These are phyloP conservation scores for Helicolenus hilgendorfi DNA, from an alignment of 2,797 vertebrate species.

Conservation along the genomic window DNA sequence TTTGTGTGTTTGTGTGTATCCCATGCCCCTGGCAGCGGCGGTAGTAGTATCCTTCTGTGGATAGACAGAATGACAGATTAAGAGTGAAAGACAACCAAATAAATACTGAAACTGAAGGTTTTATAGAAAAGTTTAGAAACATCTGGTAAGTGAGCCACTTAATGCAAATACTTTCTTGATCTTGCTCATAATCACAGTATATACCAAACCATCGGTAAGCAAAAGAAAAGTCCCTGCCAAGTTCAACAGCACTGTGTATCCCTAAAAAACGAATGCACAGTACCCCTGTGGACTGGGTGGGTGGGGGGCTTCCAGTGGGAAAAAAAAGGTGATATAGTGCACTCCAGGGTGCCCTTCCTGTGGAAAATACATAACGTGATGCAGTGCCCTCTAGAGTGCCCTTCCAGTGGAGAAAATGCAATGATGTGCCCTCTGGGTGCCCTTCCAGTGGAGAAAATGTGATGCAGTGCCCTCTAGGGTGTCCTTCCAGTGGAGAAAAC, in stretches of 20 bases:
- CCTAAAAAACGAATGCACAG: neutral
- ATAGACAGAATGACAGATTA: slow-evolving; percentile 71
- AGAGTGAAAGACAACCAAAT: slow-evolving; percentile 69
- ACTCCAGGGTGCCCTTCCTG: neutral
- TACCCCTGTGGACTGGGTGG: neutral
- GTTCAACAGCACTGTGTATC: neutral
- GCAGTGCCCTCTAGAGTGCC: rapidly evolving
- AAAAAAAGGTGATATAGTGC: neutral
- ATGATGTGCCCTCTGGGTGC: rapidly evolving
- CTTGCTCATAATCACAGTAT: neutral
- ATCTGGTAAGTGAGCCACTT: slow-evolving; percentile 33
- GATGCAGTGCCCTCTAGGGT: too few relatives aligned
- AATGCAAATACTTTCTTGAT: neutral
- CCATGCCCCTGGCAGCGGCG: slow-evolving; percentile 55
- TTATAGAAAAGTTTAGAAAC: slow-evolving; percentile 50
- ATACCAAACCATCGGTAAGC: neutral
- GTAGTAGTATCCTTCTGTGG: slow-evolving; percentile 49
- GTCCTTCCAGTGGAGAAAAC: too few relatives aligned
- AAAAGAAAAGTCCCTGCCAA: slow-evolving; percentile 2
- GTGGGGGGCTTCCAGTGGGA: neutral
- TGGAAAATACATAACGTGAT: too few relatives aligned
- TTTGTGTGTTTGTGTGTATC: slow-evolving; percentile 44
- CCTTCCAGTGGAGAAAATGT: rapidly evolving
- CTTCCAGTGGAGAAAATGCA: too few relatives aligned
- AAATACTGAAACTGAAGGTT: slow-evolving; percentile 50